These are phyloP conservation scores for Formicarius rufipectus DNA, from an alignment of 2,113 vertebrate genomes.

Conservation along the genomic window DNA sequence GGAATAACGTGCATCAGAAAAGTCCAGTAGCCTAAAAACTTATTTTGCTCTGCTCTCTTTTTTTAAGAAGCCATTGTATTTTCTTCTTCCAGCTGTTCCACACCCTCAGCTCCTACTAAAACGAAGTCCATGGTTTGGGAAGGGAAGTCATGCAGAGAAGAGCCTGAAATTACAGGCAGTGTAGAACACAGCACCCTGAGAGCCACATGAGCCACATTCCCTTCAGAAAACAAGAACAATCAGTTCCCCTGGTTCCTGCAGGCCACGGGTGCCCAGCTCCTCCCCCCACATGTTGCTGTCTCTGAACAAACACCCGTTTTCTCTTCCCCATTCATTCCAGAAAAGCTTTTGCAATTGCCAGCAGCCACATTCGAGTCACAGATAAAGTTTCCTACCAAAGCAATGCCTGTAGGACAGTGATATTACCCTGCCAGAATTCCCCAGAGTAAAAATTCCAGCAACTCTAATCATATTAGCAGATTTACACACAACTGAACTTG, in stretches of 20 bases:
- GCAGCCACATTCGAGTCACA: not conserved
- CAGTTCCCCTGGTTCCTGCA: not conserved
- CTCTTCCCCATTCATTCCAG: not conserved
- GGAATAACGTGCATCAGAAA: not conserved
- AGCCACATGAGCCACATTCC: not conserved
- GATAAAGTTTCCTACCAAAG: not conserved
- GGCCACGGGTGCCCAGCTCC: rapidly evolving
- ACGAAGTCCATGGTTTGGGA: not conserved
- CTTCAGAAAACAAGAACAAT: not conserved
- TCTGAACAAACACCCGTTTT: not conserved
- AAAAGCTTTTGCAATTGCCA: not conserved
- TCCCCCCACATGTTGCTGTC: not conserved
- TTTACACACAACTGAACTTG: conserved; percentile 40
- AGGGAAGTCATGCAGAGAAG: not conserved
- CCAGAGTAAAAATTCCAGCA: conserved; percentile 31
- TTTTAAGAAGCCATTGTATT: not conserved
- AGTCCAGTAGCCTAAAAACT: not conserved
- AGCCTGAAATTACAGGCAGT: not conserved
- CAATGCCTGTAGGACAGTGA: not conserved
- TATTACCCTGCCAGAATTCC: not conserved
- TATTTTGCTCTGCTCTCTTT: not conserved
- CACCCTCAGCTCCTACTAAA: not conserved
- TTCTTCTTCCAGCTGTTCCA: not conserved
- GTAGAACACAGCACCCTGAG: not conserved
- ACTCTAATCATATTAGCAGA: conserved; percentile 20